Evolutionary conservation across 2,888 invertebrate genomes (phyloP).

Genomic region (Argyresthia goedartella): DNA sequence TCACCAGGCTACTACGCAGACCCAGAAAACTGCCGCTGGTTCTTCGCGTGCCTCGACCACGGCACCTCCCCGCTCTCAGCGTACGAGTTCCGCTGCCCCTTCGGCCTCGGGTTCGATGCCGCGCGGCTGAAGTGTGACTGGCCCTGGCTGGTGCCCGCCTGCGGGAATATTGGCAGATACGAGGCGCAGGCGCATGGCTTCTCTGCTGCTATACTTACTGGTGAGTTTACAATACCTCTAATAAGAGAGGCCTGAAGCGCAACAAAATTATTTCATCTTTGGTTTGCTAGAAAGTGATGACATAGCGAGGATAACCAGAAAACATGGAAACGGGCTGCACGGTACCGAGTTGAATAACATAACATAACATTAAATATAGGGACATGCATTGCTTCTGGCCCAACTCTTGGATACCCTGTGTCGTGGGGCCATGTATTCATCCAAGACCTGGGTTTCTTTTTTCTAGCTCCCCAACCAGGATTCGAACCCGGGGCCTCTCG

Average conservation of each 20-base stretch:
- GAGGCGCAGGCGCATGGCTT: constrained; percentile 62
- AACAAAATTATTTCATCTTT: too few relatives aligned
- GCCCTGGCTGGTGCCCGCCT: constrained; percentile 81
- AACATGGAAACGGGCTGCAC: too few relatives aligned
- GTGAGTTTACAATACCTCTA: constrained; percentile 23
- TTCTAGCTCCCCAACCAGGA: too few relatives aligned
- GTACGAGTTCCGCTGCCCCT: constrained; percentile 87
- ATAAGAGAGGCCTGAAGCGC: neutral
- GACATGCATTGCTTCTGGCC: too few relatives aligned
- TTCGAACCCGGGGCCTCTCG: too few relatives aligned
- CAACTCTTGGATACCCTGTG: too few relatives aligned
- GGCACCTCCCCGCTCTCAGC: constrained; percentile 74
- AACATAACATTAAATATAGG: too few relatives aligned
- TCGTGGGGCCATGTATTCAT: too few relatives aligned
- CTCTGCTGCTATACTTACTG: constrained; percentile 48
- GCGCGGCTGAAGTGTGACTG: constrained; percentile 79
- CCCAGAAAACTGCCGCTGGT: constrained; percentile 86
- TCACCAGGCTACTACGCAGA: constrained; percentile 80
- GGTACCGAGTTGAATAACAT: too few relatives aligned
- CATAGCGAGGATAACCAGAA: too few relatives aligned
- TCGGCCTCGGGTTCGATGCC: constrained; percentile 83
- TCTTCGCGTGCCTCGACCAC: constrained; percentile 84
- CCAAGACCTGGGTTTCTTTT: too few relatives aligned
- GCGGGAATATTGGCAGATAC: constrained; percentile 67
- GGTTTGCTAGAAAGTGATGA: too few relatives aligned